Evolutionary conservation across 2,113 vertebrate genomes (phyloP).

Genomic region (Bostrychus sinensis): DNA sequence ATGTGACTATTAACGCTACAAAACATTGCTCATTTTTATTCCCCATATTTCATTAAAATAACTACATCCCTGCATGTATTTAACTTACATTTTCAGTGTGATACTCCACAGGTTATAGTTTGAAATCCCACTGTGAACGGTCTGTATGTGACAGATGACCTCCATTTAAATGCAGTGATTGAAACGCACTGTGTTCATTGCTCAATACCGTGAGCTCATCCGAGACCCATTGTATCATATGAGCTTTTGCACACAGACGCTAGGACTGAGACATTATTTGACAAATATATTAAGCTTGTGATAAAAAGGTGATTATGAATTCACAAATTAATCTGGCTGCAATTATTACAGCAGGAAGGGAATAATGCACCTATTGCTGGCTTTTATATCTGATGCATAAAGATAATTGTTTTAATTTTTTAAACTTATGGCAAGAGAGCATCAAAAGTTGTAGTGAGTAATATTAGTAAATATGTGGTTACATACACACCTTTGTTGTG

Average conservation of each 20-base stretch:
- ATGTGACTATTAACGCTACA: background rate
- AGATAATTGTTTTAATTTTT: background rate
- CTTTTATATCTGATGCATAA: background rate
- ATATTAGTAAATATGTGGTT: too few relatives aligned
- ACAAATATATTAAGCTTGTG: background rate
- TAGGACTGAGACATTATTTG: background rate
- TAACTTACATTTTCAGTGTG: background rate
- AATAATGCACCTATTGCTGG: background rate
- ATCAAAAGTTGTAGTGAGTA: background rate
- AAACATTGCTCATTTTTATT: background rate
- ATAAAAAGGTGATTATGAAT: background rate
- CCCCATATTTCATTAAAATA: conserved; percentile 11
- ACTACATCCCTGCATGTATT: background rate
- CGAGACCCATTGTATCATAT: conserved; percentile 11
- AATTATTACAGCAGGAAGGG: conserved; percentile 1
- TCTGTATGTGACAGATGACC: conserved; percentile 15
- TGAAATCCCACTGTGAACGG: background rate
- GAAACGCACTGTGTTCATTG: conserved; percentile 4
- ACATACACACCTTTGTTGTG: too few relatives aligned
- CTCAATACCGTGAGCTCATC: conserved; percentile 4
- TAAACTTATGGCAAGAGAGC: background rate
- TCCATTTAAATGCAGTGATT: conserved; percentile 17
- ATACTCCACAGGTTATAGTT: background rate
- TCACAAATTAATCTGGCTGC: background rate
- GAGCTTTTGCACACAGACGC: background rate